Conservation (phyloP, 2,113 vertebrate species). For the Castor canadensis region DNA sequence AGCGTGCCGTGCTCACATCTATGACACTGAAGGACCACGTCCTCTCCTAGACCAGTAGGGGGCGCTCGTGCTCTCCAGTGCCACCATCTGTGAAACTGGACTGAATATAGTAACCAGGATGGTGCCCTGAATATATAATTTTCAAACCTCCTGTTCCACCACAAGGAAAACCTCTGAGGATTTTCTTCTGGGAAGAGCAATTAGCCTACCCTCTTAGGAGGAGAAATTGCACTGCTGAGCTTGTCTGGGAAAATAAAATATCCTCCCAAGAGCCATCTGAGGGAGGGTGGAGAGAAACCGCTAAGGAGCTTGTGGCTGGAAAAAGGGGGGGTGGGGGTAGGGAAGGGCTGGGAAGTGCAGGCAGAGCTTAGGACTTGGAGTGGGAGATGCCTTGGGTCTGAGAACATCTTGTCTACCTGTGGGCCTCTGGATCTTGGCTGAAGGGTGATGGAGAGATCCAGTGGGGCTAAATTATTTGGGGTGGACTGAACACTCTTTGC, state of each 20-base stretch:
- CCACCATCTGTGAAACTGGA: background rate
- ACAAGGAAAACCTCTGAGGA: slow-evolving; percentile 74
- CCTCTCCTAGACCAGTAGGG: background rate
- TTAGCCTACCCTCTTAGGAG: slow-evolving; percentile 76
- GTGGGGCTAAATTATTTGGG: background rate
- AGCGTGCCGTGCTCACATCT: rapidly evolving
- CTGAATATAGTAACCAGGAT: slow-evolving; percentile 56
- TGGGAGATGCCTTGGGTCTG: background rate
- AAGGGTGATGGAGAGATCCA: background rate
- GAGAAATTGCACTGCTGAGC: slow-evolving; percentile 61
- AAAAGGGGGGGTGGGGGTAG: background rate
- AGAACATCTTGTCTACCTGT: background rate
- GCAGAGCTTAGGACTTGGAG: background rate
- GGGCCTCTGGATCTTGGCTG: background rate
- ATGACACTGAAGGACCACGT: rapidly evolving
- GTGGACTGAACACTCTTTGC: background rate
- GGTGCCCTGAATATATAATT: slow-evolving; percentile 62
- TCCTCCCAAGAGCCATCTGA: slow-evolving; percentile 33
- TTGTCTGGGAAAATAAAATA: slow-evolving; percentile 75
- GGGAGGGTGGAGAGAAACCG: slow-evolving; percentile 51
- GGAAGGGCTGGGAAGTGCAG: background rate
- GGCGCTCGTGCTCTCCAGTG: slow-evolving; percentile 8
- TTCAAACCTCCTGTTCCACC: slow-evolving; percentile 71
- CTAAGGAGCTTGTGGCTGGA: background rate
- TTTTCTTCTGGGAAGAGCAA: slow-evolving; percentile 80